phyloP scores from a whole-genome alignment of 2,888 invertebrate genomes.

The Xanthorhoe designata region DNA sequence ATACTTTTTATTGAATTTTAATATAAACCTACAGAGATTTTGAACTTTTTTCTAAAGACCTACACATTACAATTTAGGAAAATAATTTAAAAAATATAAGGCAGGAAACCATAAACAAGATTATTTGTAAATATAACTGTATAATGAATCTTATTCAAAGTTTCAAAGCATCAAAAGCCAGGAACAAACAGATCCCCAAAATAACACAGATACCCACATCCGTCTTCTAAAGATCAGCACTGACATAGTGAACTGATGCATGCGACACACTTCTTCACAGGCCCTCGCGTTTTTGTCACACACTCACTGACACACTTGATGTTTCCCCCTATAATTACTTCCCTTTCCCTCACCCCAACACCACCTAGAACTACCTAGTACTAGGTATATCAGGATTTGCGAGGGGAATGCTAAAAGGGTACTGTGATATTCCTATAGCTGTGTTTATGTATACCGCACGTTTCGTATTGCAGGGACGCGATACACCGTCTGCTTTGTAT shows the following conservation, averaged over 20 bases:
- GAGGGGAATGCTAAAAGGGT: conserved; percentile 81
- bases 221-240: conserved; percentile 76
- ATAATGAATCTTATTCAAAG: background rate
- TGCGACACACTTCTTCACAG: conserved; percentile 80
- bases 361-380: conserved; percentile 64
- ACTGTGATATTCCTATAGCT: conserved; percentile 69
- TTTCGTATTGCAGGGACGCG: conserved; percentile 53
- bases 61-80: too few species aligned
- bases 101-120: too few species aligned
- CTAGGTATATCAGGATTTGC: conserved; percentile 78
- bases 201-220: conserved; percentile 48
- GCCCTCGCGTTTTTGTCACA: conserved; percentile 82
- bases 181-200: conserved; percentile 40
- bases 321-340: conserved; percentile 80
- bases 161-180: conserved; percentile 5
- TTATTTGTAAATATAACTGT: too few species aligned
- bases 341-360: conserved; percentile 64
- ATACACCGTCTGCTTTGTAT: conserved; percentile 61
- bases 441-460: conserved; percentile 48
- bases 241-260: conserved; percentile 84
- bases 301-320: conserved; percentile 84
- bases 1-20: too few species aligned
- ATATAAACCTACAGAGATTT: too few species aligned
- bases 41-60: too few species aligned
- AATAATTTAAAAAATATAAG: too few species aligned